Evolutionary conservation across 2,113 vertebrate genomes (phyloP).

Genomic region (Rhinolophus sinicus): DNA sequence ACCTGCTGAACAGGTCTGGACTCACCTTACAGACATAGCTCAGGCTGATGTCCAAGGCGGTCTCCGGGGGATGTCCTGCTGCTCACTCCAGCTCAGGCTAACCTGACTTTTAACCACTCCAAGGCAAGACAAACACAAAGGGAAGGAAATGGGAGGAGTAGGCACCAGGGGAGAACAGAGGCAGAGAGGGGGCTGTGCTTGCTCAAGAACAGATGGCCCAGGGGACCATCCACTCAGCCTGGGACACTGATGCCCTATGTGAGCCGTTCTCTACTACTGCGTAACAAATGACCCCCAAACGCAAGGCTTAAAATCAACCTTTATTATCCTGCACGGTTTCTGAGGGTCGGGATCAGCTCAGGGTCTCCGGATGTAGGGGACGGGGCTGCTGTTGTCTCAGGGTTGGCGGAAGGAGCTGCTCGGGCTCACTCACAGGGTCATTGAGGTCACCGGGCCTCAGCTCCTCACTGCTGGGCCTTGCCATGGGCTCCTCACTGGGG

Average conservation of each 20-base stretch:
- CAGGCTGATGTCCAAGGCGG: slow-evolving; percentile 57
- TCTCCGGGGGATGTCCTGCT: neutral
- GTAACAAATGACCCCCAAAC: neutral
- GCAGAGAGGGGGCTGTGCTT: fast-evolving
- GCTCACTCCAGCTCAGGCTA: neutral
- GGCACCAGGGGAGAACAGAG: neutral
- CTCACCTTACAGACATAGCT: slow-evolving; percentile 74
- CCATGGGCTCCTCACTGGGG: neutral
- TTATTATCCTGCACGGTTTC: neutral
- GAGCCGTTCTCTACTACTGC: fast-evolving
- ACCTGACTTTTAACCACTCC: neutral
- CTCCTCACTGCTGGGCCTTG: neutral
- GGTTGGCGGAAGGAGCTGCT: neutral
- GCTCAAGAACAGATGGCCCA: neutral
- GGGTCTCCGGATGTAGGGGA: neutral
- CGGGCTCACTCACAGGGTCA: neutral
- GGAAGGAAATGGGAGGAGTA: neutral
- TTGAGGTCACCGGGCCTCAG: neutral
- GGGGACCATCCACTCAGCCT: too few relatives aligned
- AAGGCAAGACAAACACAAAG: neutral
- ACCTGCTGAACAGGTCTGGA: neutral
- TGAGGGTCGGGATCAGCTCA: neutral
- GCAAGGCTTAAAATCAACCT: neutral
- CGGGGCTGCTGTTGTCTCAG: neutral
- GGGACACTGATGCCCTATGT: neutral